phyloP scores from a whole-genome alignment of 2,797 vertebrate species.

The Todus mexicanus region DNA sequence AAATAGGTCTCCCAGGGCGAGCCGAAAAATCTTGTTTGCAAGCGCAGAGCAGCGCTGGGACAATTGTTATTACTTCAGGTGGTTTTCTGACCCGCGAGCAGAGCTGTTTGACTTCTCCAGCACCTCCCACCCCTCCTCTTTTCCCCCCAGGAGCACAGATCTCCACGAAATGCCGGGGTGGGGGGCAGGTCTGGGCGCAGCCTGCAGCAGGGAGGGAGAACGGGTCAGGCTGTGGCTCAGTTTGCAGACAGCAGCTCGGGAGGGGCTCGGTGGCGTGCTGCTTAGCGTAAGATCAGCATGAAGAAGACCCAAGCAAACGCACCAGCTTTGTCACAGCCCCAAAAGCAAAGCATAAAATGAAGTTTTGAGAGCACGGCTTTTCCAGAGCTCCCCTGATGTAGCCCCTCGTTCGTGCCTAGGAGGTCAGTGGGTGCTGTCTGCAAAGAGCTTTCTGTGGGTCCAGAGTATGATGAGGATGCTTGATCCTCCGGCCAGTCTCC shows the following conservation, averaged over 20 bases:
- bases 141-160: background rate
- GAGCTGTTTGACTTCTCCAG: background rate
- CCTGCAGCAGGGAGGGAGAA: background rate
- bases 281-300: background rate
- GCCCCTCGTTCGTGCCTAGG: background rate
- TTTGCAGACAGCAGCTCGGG: background rate
- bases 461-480: background rate
- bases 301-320: fast-evolving
- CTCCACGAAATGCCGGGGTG: background rate
- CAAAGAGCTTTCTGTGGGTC: background rate
- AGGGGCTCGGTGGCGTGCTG: background rate
- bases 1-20: background rate
- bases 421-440: background rate
- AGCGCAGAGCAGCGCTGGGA: background rate
- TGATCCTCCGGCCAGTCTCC: background rate
- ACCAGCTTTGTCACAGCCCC: background rate
- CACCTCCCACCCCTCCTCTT: background rate
- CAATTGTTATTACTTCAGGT: background rate
- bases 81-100: background rate
- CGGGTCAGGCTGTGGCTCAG: background rate
- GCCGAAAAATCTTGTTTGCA: background rate
- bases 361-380: background rate
- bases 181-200: background rate
- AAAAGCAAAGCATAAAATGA: background rate
- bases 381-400: background rate